These are phyloP conservation scores for Loxodonta africana DNA, from an alignment of 2,113 vertebrate genomes.

Conservation along the genomic window DNA sequence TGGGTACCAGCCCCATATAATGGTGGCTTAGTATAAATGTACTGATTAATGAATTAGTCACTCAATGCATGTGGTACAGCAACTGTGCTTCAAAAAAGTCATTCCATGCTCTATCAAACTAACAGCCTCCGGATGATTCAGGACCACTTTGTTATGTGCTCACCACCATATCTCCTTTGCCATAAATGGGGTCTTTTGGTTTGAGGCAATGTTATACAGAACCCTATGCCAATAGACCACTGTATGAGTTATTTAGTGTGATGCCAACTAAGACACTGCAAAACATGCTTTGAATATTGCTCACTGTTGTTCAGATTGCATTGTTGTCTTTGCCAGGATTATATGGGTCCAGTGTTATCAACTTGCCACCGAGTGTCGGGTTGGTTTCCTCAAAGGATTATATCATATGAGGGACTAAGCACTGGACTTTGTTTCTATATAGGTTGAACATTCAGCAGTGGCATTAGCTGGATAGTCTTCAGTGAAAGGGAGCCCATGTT, in stretches of 20 bases:
- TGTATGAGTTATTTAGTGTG: background rate
- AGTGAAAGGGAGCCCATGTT: background rate
- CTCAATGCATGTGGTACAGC: background rate
- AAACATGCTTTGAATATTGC: background rate
- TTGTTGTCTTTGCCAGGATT: background rate
- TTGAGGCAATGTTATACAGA: background rate
- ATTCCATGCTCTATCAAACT: background rate
- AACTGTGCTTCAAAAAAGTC: background rate
- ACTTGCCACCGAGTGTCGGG: background rate
- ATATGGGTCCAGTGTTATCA: background rate
- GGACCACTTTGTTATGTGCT: background rate
- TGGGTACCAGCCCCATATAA: background rate
- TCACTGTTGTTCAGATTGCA: background rate
- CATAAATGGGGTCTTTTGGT: background rate
- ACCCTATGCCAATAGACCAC: background rate
- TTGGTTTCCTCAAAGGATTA: background rate
- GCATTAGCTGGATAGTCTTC: background rate
- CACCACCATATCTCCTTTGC: background rate
- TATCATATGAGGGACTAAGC: background rate
- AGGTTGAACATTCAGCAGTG: background rate
- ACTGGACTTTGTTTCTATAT: background rate
- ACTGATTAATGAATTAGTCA: background rate
- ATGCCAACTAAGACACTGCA: background rate
- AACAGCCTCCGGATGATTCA: background rate
- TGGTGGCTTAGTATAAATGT: background rate